Evolutionary conservation across 2,113 vertebrate species (phyloP), one percentile per base, ranked within the genome.

Genomic region (Trematomus loennbergii): DNA sequence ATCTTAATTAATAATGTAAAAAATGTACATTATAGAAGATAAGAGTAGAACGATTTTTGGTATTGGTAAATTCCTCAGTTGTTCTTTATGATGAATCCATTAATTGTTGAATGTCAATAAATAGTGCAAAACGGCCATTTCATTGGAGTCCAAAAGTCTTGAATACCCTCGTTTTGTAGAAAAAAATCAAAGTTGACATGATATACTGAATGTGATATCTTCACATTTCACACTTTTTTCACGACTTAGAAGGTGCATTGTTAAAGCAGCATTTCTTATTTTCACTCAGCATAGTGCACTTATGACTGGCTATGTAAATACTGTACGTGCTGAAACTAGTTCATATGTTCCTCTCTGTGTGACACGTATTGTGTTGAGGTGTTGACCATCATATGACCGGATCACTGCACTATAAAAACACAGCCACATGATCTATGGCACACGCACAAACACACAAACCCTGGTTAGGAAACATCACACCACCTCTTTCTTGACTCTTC

Each of bases 311-410:
- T 55, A 5, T 58, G 52, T 72, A 55, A 45, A 74, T 55, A 43
- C 40, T n/a, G 25, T 4, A 20, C 53, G 57, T 54, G 9, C 33
- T 77, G 58, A 48, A 66, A 76, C 63, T 36, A 69, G 77, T 54
- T n/a, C n/a, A 52, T 29, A 17, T 70, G 20, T 40, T 54, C 66
- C 20, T 52, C 20, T 58, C 22, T 79, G 71, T 75, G 43, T 55
- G 54, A 33, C 36, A 25, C 2, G 75, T 63, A 72, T 55, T 72
- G 63, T 85, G 83, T 55, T 55, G 75, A 85, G 86, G 84, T 87
- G 84, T 87, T 79, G 65, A 81, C 59, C 67, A 67, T 89, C 81
- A 88, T 85, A 83, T 87, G 83, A 87, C 83, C 36, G 69, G 82
- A 88, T 84, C 77, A 65, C 25, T 62, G 77, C 72, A 55, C 81